Evolutionary conservation across 2,888 invertebrate genomes (phyloP).

Genomic region (Lasioglossum morio): DNA sequence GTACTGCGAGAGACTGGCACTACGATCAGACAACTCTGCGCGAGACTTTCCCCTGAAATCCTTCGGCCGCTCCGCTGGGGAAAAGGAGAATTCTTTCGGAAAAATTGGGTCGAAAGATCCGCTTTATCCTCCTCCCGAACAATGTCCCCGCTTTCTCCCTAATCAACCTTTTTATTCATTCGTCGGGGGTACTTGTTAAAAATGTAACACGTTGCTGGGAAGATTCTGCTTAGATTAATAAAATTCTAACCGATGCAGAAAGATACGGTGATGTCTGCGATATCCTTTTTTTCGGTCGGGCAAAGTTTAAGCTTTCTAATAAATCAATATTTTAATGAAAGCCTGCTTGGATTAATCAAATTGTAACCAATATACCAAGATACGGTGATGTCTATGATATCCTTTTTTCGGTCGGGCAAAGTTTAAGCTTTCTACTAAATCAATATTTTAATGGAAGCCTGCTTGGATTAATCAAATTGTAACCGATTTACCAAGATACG

Average conservation of each 20-base stretch:
- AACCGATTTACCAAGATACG: too few relatives aligned
- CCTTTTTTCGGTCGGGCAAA: too few relatives aligned
- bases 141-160: neutral
- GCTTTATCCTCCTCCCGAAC: neutral
- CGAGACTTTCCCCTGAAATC: conserved; percentile 30
- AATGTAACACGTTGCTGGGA: neutral
- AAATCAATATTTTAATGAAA: neutral
- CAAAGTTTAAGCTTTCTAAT: neutral
- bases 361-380: too few relatives aligned
- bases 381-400: too few relatives aligned
- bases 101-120: conserved; percentile 10
- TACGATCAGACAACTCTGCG: neutral
- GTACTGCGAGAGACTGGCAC: neutral
- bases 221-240: neutral
- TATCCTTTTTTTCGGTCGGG: neutral
- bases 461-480: too few relatives aligned
- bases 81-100: conserved; percentile 8
- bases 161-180: neutral
- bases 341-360: too few relatives aligned
- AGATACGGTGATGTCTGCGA: neutral
- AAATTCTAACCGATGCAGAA: neutral
- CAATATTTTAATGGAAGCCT: too few relatives aligned
- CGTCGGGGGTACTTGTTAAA: neutral
- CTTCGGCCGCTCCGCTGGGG: neutral
- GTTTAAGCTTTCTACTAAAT: too few relatives aligned